Percentiles rank a stretch among this genome's conserved stretches.
These are phyloP conservation scores for Penelope pileata DNA, from an alignment of 2,113 vertebrate genomes.

Conservation along the genomic window DNA sequence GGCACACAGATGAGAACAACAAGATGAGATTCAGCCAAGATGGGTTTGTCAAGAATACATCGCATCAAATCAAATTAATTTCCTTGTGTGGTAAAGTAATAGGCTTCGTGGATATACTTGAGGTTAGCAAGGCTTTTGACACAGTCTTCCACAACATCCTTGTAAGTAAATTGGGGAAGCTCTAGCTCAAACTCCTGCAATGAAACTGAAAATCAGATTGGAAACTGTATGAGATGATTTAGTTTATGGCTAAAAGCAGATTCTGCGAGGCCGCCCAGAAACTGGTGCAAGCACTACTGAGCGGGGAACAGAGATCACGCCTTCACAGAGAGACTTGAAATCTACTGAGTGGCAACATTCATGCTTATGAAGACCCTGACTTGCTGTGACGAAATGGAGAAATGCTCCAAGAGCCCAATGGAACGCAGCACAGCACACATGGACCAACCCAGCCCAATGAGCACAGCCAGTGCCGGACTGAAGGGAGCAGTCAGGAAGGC, in stretches of 20 bases:
- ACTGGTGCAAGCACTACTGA: not conserved
- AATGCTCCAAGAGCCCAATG: not conserved
- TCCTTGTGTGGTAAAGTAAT: conserved; percentile 36
- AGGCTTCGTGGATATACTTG: conserved; percentile 13
- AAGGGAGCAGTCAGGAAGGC: not conserved
- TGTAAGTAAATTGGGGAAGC: not conserved
- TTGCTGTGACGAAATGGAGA: not conserved
- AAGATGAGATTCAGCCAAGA: conserved; percentile 20
- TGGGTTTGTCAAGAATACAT: conserved; percentile 6
- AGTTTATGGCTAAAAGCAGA: not conserved
- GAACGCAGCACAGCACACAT: not conserved
- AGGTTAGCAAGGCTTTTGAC: conserved; percentile 35
- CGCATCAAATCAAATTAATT: conserved; percentile 51
- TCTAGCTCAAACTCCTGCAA: not conserved
- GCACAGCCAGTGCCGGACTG: not conserved
- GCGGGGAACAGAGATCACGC: not conserved
- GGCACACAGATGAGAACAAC: not conserved
- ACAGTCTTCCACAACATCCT: not conserved
- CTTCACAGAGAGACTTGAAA: not conserved
- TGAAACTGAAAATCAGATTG: not conserved
- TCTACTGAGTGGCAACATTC: not conserved
- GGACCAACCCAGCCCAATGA: not conserved
- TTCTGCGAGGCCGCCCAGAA: not conserved
- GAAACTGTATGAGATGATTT: not conserved
- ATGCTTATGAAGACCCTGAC: not conserved